Evolutionary conservation across 2,888 invertebrate genomes (phyloP).

Genomic region (Pristionchus entomophagus): DNA sequence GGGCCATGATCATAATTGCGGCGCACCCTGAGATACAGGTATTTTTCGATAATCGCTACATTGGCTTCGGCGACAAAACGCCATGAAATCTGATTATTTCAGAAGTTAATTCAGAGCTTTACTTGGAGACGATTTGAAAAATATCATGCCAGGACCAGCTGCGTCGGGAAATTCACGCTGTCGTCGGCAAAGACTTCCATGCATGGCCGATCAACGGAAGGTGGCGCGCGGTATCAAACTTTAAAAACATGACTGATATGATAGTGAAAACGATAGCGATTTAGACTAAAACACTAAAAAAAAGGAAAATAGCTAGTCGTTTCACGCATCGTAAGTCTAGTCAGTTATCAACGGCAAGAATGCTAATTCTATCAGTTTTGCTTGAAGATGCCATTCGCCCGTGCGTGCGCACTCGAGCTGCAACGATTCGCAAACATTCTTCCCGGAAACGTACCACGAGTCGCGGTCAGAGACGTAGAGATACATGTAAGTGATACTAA

Average conservation of each 20-base stretch:
- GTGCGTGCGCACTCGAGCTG: not conserved
- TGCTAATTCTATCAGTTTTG: not conserved
- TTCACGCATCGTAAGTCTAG: too few relatives aligned
- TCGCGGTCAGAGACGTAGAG: not conserved
- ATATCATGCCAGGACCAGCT: not conserved
- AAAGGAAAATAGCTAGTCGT: too few relatives aligned
- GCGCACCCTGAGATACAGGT: not conserved
- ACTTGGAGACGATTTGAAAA: not conserved
- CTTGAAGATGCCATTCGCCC: not conserved
- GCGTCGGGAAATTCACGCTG: not conserved
- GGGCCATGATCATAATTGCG: constrained; percentile 13
- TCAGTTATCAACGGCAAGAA: too few relatives aligned
- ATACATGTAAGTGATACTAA: not conserved
- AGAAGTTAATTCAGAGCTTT: not conserved
- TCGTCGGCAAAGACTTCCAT: not conserved
- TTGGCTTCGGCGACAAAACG: not conserved
- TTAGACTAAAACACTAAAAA: too few relatives aligned
- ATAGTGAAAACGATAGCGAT: too few relatives aligned
- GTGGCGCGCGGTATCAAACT: too few relatives aligned
- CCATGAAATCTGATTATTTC: not conserved
- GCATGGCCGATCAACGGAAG: not conserved
- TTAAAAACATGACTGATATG: too few relatives aligned
- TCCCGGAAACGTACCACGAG: not conserved
- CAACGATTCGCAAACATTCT: not conserved
- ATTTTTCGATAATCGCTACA: not conserved